Evolutionary conservation across 1,140 invertebrate genomes (phyloP).

Genomic region (Papilio machaon): DNA sequence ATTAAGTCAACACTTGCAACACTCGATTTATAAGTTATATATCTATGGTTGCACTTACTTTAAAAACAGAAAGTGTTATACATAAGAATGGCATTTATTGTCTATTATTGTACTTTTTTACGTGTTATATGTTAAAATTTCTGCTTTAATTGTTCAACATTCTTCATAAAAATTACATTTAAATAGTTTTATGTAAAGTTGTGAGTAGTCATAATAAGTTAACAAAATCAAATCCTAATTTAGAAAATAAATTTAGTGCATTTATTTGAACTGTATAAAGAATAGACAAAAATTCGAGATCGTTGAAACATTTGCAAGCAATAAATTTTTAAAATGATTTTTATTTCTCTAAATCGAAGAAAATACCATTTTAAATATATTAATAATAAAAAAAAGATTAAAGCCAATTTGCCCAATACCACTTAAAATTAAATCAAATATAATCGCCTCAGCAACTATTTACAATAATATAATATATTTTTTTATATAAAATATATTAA

Average conservation of each 20-base stretch:
- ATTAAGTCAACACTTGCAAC: too few species aligned
- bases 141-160: too few species aligned
- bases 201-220: neutral
- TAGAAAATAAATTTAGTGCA: neutral
- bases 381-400: neutral
- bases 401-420: slow-evolving; percentile 5
- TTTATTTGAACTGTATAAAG: neutral
- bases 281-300: neutral
- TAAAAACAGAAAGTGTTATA: neutral
- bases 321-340: neutral
- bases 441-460: slow-evolving; percentile 18
- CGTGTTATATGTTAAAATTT: neutral
- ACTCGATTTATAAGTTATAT: too few species aligned
- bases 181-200: neutral
- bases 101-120: slow-evolving; percentile 30
- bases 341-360: neutral
- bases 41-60: neutral
- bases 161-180: too few species aligned
- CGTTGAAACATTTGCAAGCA: neutral
- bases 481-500: slow-evolving; percentile 37
- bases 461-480: slow-evolving; percentile 32
- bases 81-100: slow-evolving; percentile 26
- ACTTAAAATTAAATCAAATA: slow-evolving; percentile 5
- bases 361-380: neutral
- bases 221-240: neutral